phyloP scores from a whole-genome alignment of 1,140 invertebrate species.

The Anastrepha ludens region DNA sequence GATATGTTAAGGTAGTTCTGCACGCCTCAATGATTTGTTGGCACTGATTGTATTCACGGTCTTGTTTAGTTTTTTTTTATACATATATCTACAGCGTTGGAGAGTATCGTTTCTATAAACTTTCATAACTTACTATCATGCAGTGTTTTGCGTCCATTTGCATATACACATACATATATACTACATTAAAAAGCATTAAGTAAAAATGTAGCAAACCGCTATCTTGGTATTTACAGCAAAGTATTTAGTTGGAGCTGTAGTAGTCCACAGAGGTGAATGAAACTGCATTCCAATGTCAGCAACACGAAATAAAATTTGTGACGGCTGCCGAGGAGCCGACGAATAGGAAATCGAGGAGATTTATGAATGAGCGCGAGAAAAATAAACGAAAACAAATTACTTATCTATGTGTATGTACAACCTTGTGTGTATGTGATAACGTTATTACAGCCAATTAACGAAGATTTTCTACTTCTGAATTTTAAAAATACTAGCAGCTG shows the following conservation, averaged over 20 bases:
- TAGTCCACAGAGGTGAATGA: conserved; percentile 32
- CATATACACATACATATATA: background rate
- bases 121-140: background rate
- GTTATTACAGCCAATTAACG: too few species aligned
- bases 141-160: background rate
- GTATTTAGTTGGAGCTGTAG: background rate
- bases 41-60: background rate
- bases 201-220: background rate
- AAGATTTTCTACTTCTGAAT: too few species aligned
- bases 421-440: background rate
- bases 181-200: background rate
- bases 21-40: background rate
- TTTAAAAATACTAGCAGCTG: too few species aligned
- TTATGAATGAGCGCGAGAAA: conserved; percentile 45
- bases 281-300: conserved; percentile 52
- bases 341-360: conserved; percentile 15
- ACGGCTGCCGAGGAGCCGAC: conserved; percentile 16
- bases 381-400: conserved; percentile 5
- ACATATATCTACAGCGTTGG: background rate
- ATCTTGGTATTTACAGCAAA: background rate
- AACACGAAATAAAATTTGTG: conserved; percentile 46
- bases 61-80: too few species aligned
- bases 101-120: background rate
- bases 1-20: background rate
- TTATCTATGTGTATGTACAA: background rate